These are phyloP conservation scores for Exephanes ischioxanthus DNA, from an alignment of 2,888 invertebrate species.

Conservation along the genomic window DNA sequence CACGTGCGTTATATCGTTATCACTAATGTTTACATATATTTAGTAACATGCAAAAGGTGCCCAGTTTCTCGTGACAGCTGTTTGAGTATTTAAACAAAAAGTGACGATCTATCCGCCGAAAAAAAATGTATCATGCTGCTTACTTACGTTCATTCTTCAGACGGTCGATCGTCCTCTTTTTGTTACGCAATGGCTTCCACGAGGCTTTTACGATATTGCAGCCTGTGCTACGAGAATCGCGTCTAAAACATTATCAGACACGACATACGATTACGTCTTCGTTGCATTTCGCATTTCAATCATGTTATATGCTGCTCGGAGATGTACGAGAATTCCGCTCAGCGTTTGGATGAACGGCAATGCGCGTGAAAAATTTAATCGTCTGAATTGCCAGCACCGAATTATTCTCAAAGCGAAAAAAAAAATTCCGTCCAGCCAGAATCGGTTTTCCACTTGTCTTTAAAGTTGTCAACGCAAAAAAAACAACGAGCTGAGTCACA, in stretches of 20 bases:
- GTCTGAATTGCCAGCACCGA: not conserved
- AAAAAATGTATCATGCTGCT: not conserved
- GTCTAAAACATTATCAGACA: not conserved
- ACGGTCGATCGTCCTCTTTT: not conserved
- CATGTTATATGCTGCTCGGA: not conserved
- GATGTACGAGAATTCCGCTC: not conserved
- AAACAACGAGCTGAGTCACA: not conserved
- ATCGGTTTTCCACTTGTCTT: not conserved
- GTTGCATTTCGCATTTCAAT: conserved; percentile 1
- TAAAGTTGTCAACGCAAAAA: not conserved
- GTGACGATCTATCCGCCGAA: conserved; percentile 9
- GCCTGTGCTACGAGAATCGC: conserved; percentile 45
- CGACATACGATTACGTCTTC: not conserved
- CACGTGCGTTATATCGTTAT: conserved; percentile 74
- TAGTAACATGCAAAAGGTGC: conserved; percentile 66
- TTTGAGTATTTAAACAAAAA: not conserved
- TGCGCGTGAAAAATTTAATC: not conserved
- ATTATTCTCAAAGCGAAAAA: not conserved
- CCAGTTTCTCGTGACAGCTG: conserved; percentile 64
- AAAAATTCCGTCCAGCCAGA: not conserved
- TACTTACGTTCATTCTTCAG: not conserved
- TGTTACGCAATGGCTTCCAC: conserved; percentile 18
- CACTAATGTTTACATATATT: conserved; percentile 71
- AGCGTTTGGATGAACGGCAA: not conserved
- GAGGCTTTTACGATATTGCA: conserved; percentile 39